Evolutionary conservation across 2,113 vertebrate species (phyloP).

Genomic region (Rhynchomys soricoides): DNA sequence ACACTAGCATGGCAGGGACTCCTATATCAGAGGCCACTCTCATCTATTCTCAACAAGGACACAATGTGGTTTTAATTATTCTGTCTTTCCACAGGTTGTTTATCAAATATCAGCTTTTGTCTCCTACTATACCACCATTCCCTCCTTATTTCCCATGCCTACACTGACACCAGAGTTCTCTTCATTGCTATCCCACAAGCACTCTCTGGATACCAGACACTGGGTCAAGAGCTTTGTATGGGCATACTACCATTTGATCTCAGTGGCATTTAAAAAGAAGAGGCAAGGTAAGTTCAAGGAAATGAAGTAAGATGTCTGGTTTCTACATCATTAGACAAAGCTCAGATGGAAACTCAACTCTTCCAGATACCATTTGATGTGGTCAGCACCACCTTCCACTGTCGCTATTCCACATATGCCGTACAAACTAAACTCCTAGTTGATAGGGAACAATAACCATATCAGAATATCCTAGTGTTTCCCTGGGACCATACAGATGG

Average conservation of each 20-base stretch:
- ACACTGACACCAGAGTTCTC: background rate
- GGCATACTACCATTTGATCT: background rate
- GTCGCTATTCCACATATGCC: fast-evolving
- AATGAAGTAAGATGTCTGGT: background rate
- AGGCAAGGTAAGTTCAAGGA: background rate
- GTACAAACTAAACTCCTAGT: background rate
- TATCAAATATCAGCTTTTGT: background rate
- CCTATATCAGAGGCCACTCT: background rate
- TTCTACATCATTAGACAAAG: background rate
- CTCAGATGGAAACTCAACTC: background rate
- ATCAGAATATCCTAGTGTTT: background rate
- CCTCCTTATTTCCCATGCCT: too few species aligned
- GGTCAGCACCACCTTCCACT: fast-evolving
- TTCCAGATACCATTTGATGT: too few species aligned
- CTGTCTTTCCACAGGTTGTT: background rate
- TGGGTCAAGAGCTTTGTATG: background rate
- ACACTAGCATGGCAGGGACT: background rate
- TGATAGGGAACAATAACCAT: background rate
- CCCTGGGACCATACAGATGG: fast-evolving
- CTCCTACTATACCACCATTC: fast-evolving
- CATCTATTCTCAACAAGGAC: background rate
- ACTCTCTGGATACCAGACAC: background rate
- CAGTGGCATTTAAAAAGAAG: background rate
- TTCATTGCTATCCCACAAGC: background rate
- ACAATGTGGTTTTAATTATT: background rate